Evolutionary conservation across 2,888 invertebrate species (phyloP).

Genomic region (Tetragonula carbonaria): DNA sequence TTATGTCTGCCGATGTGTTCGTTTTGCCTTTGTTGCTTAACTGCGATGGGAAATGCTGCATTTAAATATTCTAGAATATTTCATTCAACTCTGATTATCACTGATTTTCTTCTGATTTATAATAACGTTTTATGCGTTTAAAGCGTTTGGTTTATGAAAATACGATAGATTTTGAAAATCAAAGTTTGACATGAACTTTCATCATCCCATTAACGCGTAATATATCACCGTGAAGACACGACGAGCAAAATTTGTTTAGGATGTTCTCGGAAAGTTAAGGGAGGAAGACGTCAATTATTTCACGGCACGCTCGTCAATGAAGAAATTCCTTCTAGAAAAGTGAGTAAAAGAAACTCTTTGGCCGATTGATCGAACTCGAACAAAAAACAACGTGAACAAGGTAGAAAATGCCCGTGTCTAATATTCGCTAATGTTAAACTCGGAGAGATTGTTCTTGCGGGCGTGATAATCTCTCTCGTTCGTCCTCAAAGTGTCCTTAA

Average conservation of each 20-base stretch:
- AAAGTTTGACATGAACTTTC: no score
- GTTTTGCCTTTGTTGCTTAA: not conserved
- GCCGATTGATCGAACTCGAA: not conserved
- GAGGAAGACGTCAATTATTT: no score
- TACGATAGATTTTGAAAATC: no score
- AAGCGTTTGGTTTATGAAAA: no score
- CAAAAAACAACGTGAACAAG: not conserved
- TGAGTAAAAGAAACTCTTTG: not conserved
- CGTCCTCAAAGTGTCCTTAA: not conserved
- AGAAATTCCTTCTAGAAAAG: not conserved
- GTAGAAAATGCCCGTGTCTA: not conserved
- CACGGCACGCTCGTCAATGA: not conserved
- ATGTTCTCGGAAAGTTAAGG: no score
- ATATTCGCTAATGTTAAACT: not conserved
- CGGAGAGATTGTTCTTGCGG: not conserved
- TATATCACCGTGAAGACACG: no score
- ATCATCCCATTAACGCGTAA: no score
- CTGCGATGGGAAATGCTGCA: not conserved
- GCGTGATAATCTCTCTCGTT: conserved; percentile 8
- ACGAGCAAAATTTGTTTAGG: no score
- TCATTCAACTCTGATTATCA: not conserved
- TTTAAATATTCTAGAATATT: not conserved
- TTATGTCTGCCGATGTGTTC: not conserved
- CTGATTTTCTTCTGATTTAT: not conserved
- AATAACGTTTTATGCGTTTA: not conserved